Evolutionary conservation across 2,113 vertebrate genomes (phyloP).

Genomic region (Probosciger aterrimus): DNA sequence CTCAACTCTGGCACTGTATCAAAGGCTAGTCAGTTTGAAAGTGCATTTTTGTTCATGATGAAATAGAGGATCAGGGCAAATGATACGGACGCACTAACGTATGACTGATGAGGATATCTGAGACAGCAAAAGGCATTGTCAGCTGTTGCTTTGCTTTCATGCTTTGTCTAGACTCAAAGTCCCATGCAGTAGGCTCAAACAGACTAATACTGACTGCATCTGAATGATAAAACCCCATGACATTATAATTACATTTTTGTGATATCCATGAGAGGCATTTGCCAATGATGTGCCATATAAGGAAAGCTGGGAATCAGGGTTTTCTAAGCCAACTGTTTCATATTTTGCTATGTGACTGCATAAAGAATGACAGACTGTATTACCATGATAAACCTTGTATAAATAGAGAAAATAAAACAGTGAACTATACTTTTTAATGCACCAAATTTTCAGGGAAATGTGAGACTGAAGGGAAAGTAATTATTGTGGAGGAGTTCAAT

Average conservation of each 20-base stretch:
- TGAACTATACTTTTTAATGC: neutral
- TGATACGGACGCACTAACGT: neutral
- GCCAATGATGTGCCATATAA: neutral
- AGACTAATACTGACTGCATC: slow-evolving; percentile 7
- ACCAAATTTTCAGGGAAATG: neutral
- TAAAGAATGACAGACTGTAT: neutral
- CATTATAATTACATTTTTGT: slow-evolving; percentile 41
- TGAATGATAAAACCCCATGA: slow-evolving; percentile 42
- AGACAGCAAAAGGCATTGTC: slow-evolving; percentile 39
- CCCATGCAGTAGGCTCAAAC: slow-evolving; percentile 4
- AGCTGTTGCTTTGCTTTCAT: slow-evolving; percentile 2
- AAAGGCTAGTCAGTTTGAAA: neutral
- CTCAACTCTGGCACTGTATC: neutral
- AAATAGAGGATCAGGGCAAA: slow-evolving; percentile 11
- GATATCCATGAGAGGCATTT: slow-evolving; percentile 8
- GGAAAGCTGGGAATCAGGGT: neutral
- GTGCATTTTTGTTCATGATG: slow-evolving; percentile 4
- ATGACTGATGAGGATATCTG: slow-evolving; percentile 33
- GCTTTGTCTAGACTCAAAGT: slow-evolving; percentile 46
- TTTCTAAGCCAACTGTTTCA: neutral
- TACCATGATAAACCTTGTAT: neutral
- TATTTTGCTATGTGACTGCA: slow-evolving; percentile 4
- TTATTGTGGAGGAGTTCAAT: neutral
- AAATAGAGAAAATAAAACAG: neutral
- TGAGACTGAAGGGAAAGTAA: neutral